A percentile compares a stretch with the other conserved stretches of the same genome.
Conservation (phyloP, 2,888 invertebrate genomes). For the Amblyteles armatorius region DNA sequence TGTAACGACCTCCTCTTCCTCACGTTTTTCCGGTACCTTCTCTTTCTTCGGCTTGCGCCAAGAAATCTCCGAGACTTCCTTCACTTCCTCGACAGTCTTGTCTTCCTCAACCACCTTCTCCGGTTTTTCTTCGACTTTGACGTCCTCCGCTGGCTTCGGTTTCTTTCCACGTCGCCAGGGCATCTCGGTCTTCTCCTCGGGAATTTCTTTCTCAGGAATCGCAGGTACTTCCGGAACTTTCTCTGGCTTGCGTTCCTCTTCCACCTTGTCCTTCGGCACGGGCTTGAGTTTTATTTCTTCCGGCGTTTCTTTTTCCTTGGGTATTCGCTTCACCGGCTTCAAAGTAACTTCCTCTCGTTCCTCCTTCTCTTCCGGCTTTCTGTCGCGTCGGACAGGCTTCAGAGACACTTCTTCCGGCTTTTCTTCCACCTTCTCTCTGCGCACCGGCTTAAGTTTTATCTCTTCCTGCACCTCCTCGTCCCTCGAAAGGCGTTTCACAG, state of each 20-base stretch:
- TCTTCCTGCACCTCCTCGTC: constrained; percentile 76
- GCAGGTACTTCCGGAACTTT: constrained; percentile 54
- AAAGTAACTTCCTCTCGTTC: constrained; percentile 71
- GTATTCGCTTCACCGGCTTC: constrained; percentile 68
- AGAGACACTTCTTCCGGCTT: constrained; percentile 70
- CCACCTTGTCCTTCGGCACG: constrained; percentile 63
- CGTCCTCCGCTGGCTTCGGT: constrained; percentile 39
- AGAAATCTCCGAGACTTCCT: constrained; percentile 66
- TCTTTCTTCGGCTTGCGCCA: constrained; percentile 62
- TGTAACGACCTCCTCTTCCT: constrained; percentile 68
- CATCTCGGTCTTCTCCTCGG: constrained; percentile 55
- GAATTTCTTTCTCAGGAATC: constrained; percentile 41
- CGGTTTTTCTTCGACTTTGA: constrained; percentile 57
- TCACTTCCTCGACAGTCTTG: constrained; percentile 37
- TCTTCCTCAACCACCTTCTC: constrained; percentile 56
- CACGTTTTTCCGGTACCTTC: constrained; percentile 69
- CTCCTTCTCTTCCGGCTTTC: constrained; percentile 73
- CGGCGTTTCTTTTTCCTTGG: constrained; percentile 81
- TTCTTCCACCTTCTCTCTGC: constrained; percentile 73
- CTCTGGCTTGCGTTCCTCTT: constrained; percentile 59
- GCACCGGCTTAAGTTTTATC: constrained; percentile 78
- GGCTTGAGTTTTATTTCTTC: constrained; percentile 82
- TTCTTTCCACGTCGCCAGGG: constrained; percentile 55
- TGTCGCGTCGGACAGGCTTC: constrained; percentile 74
- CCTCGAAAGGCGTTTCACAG: constrained; percentile 74